phyloP scores from a whole-genome alignment of 2,888 invertebrate genomes.

The Drosophila neotestacea region DNA sequence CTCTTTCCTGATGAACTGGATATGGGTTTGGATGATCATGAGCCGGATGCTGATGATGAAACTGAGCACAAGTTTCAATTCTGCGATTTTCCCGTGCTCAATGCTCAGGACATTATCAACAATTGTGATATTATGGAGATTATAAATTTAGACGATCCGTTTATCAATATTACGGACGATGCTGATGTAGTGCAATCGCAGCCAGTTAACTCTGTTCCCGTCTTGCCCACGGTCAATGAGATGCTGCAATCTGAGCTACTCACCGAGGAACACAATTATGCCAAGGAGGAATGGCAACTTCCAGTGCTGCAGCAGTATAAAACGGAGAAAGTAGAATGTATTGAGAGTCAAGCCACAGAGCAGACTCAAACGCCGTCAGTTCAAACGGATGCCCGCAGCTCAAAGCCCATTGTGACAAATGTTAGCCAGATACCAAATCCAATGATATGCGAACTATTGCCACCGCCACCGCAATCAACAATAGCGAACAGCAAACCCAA shows the following conservation, averaged over 20 bases:
- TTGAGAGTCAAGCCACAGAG: slow-evolving; percentile 12
- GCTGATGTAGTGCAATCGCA: slow-evolving; percentile 70
- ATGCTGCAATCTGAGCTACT: slow-evolving; percentile 78
- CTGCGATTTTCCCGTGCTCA: slow-evolving; percentile 82
- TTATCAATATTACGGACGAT: slow-evolving; percentile 84
- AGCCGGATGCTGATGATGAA: slow-evolving; percentile 61
- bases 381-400: slow-evolving; percentile 46
- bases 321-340: slow-evolving; percentile 81
- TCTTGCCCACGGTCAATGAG: slow-evolving; percentile 60
- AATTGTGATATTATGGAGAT: slow-evolving; percentile 85
- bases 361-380: neutral
- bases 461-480: slow-evolving; percentile 37
- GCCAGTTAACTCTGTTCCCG: slow-evolving; percentile 6
- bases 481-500: slow-evolving; percentile 74
- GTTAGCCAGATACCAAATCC: slow-evolving; percentile 79
- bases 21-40: slow-evolving; percentile 72
- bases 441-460: slow-evolving; percentile 60
- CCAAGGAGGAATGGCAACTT: slow-evolving; percentile 82
- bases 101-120: slow-evolving; percentile 83
- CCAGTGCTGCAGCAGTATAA: slow-evolving; percentile 75
- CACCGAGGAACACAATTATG: slow-evolving; percentile 83
- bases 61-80: slow-evolving; percentile 84
- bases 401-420: slow-evolving; percentile 82
- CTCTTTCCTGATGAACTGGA: slow-evolving; percentile 78
- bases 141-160: slow-evolving; percentile 84